Conservation (phyloP, 2,113 vertebrate species). For the Crotalus viridis region DNA sequence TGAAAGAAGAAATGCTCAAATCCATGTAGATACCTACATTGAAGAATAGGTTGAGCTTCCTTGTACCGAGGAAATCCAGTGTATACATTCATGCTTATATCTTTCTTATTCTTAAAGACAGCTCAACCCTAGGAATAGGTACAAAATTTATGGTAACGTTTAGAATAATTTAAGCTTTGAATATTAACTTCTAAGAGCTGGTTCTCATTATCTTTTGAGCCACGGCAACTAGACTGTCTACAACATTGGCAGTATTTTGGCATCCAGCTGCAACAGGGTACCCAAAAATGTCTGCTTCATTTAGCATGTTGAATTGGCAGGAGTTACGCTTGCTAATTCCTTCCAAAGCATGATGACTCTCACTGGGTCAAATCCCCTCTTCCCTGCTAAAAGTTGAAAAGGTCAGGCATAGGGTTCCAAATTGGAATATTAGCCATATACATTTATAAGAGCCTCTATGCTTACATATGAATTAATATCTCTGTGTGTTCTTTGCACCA, state of each 20-base stretch:
- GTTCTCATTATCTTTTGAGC: neutral
- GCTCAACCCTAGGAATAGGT: neutral
- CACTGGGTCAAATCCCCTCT: neutral
- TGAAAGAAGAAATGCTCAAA: neutral
- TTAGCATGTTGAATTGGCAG: neutral
- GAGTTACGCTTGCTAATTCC: neutral
- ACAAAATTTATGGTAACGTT: neutral
- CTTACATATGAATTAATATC: neutral
- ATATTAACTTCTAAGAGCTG: neutral
- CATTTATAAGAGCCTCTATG: neutral
- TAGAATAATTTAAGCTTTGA: neutral
- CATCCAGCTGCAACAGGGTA: neutral
- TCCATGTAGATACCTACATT: neutral
- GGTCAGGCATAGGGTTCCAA: neutral
- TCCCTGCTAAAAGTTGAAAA: neutral
- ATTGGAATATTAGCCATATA: neutral
- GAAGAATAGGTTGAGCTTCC: neutral
- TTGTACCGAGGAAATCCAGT: neutral
- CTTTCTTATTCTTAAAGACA: neutral
- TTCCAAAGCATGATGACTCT: neutral
- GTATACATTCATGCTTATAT: neutral
- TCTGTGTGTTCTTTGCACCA: neutral
- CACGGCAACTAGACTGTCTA: neutral
- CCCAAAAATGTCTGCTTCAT: neutral
- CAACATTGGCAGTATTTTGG: neutral